Percentiles rank a stretch among this genome's conserved stretches.
These are phyloP conservation scores for Paracyclopina nana DNA, from an alignment of 1,140 invertebrate species.

Conservation along the genomic window DNA sequence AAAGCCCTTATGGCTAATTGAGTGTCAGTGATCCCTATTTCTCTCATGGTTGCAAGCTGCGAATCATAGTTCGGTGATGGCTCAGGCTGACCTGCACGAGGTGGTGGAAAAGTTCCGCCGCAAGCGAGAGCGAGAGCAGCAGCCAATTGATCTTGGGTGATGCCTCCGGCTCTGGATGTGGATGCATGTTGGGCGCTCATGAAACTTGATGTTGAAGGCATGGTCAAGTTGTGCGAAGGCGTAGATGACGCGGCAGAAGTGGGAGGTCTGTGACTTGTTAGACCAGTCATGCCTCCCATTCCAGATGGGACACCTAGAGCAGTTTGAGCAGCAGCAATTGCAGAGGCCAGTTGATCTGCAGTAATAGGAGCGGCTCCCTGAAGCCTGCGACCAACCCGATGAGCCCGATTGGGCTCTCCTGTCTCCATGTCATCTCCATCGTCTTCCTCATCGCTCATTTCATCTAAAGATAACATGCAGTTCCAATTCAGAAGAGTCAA, in stretches of 20 bases:
- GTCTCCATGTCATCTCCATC: slow-evolving; percentile 17
- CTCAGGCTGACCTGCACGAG: background rate
- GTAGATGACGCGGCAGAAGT: no score
- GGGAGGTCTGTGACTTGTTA: no score
- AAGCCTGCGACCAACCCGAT: background rate
- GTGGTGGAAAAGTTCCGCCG: background rate
- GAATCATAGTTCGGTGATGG: slow-evolving; percentile 6
- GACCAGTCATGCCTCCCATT: no score
- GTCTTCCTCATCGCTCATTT: slow-evolving; percentile 18
- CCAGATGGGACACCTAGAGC: no score
- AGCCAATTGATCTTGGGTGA: slow-evolving; percentile 17
- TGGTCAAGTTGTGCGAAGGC: no score
- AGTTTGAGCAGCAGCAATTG: slow-evolving; percentile 15
- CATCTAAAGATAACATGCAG: no score
- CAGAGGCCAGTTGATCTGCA: slow-evolving; percentile 17
- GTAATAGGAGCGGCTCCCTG: background rate
- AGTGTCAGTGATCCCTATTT: slow-evolving; percentile 32
- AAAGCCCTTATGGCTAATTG: slow-evolving; percentile 28
- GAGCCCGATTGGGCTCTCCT: background rate
- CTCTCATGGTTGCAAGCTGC: slow-evolving; percentile 27
- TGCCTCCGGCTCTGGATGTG: background rate
- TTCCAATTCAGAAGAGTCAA: no score
- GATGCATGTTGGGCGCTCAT: background rate
- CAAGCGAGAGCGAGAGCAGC: slow-evolving; percentile 18
- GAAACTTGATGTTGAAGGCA: no score